These are phyloP conservation scores for Ptychodera flava DNA, from an alignment of 35 echinoderm and acorn worm genomes.

Conservation along the genomic window DNA sequence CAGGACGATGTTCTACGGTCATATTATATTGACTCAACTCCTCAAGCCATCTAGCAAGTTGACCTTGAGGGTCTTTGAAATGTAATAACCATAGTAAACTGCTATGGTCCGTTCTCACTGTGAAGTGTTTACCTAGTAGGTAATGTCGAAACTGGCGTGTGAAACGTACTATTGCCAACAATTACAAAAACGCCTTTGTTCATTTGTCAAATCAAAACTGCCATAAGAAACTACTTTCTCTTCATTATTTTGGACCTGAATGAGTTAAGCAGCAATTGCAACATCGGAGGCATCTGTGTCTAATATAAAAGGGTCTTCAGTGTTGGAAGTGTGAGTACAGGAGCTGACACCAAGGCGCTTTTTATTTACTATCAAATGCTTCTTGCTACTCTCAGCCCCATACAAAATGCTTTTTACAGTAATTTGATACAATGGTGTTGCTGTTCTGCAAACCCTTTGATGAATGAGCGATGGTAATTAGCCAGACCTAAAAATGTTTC, in stretches of 20 bases:
- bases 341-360: not conserved
- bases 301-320: not conserved
- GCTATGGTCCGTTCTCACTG: constrained; percentile 1
- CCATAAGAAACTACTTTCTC: constrained; percentile 25
- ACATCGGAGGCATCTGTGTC: constrained; percentile 1
- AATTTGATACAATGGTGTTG: constrained; percentile 46
- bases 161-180: constrained; percentile 4
- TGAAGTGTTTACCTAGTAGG: not conserved
- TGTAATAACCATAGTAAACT: constrained; percentile 3
- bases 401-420: not conserved
- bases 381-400: not conserved
- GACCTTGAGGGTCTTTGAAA: constrained; percentile 18
- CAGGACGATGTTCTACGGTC: not conserved
- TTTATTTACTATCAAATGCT: constrained; percentile 16
- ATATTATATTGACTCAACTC: constrained; percentile 16
- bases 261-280: constrained; percentile 2
- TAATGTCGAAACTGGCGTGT: not conserved
- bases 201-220: not conserved
- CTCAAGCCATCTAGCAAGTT: constrained; percentile 26
- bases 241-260: constrained; percentile 20
- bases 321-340: constrained; percentile 9
- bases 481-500: constrained; percentile 50
- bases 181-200: constrained; percentile 9
- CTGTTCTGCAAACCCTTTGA: constrained; percentile 45
- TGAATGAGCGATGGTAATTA: constrained; percentile 51